These are phyloP conservation scores for Oscheius sp. DNA, from an alignment of 2,888 invertebrate genomes.

Conservation along the genomic window DNA sequence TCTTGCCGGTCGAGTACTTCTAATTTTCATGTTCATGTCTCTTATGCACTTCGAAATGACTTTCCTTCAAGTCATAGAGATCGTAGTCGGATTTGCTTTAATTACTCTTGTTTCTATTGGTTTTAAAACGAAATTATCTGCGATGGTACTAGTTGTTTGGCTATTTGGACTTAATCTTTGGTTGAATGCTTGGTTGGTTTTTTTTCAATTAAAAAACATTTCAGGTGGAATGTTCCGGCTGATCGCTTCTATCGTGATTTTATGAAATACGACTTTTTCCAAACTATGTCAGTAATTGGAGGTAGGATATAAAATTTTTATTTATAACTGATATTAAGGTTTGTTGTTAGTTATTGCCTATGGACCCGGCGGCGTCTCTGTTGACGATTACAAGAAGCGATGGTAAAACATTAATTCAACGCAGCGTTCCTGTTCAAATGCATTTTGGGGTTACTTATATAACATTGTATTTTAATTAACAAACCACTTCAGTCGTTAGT, in stretches of 20 bases:
- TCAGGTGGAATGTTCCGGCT: slow-evolving; percentile 86
- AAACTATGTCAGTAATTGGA: slow-evolving; percentile 96
- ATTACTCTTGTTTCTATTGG: slow-evolving; percentile 96
- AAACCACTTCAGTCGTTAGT: slow-evolving; percentile 1
- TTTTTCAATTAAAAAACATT: not conserved
- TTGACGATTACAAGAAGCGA: slow-evolving; percentile 99
- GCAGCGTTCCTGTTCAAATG: not conserved
- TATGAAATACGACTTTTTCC: slow-evolving; percentile 98
- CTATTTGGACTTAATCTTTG: slow-evolving; percentile 88
- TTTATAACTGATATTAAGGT: slow-evolving; percentile 27
- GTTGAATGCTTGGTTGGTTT: slow-evolving; percentile 86
- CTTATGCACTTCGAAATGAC: slow-evolving; percentile 90
- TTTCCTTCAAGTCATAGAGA: slow-evolving; percentile 81
- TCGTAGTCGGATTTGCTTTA: slow-evolving; percentile 86
- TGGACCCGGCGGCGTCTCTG: slow-evolving; percentile 97
- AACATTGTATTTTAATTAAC: not conserved
- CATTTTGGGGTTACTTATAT: slow-evolving; percentile 26
- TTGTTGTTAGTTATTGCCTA: slow-evolving; percentile 96
- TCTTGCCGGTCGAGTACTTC: slow-evolving; percentile 89
- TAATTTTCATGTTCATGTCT: slow-evolving; percentile 99
- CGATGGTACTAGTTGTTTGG: slow-evolving; percentile 88
- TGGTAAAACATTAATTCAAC: slow-evolving; percentile 77
- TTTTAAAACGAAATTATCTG: slow-evolving; percentile 97
- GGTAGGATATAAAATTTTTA: slow-evolving; percentile 74
- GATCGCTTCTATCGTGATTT: slow-evolving; percentile 97